phyloP scores from a whole-genome alignment of 2,113 vertebrate genomes.

The Phrynosoma blainvillii region DNA sequence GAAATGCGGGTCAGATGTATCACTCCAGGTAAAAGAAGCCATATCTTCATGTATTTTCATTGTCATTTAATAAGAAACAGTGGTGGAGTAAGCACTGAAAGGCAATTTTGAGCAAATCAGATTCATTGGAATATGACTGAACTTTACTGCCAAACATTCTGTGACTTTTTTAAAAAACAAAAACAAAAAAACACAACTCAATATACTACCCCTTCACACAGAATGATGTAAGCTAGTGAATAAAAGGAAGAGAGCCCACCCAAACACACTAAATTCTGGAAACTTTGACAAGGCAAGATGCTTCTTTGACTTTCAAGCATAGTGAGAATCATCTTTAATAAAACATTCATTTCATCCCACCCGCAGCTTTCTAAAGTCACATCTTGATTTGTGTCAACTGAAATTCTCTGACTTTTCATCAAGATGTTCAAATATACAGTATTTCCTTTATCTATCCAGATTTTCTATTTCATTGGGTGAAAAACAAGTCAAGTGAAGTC shows the following conservation, averaged over 20 bases:
- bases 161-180: not conserved
- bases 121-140: not conserved
- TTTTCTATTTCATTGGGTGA: constrained; percentile 71
- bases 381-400: constrained; percentile 71
- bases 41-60: not conserved
- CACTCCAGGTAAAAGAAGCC: not conserved
- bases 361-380: constrained; percentile 62
- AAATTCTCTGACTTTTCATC: constrained; percentile 73
- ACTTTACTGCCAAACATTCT: constrained; percentile 15
- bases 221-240: not conserved
- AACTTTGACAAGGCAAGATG: constrained; percentile 33
- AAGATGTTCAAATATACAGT: constrained; percentile 67
- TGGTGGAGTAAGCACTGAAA: not conserved
- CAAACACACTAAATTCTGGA: constrained; percentile 6
- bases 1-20: not conserved
- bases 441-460: constrained; percentile 70
- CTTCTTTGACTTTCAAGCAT: constrained; percentile 67
- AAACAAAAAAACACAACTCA: not conserved
- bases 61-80: constrained; percentile 12
- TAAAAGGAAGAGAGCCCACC: not conserved
- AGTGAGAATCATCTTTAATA: constrained; percentile 59
- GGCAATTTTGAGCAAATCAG: not conserved
- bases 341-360: constrained; percentile 59
- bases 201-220: constrained; percentile 8
- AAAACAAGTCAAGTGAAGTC: constrained; percentile 69